Evolutionary conservation across 2,888 invertebrate species (phyloP), one percentile per base, ranked within the genome.

Genomic region (Eudasyphora cyanicolor): DNA sequence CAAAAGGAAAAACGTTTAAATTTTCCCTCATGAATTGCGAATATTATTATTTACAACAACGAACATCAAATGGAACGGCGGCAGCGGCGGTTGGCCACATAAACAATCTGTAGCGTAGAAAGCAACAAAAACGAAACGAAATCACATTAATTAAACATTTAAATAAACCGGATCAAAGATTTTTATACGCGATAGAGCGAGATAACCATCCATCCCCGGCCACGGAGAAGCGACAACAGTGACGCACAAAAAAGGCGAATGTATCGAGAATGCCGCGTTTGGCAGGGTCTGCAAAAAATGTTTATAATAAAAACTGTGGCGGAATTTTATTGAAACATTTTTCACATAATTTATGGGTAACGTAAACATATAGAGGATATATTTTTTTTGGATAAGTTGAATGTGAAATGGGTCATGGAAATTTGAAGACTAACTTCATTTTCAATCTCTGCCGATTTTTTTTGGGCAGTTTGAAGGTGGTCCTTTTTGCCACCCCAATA

Each of bases 121-220:
- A 17, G 29, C 24, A 42, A 17, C 10, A 35, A 27, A 12, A 32
- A n/a, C 14, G 21, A 35, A 49, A 21, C 64, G 17, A 67, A 38
- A 42, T 42, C n/a, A n/a, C n/a, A 69, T 38, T 42, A 69, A 77
- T 60, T 60, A 60, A 70, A 70, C 29, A 57, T 76, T 70, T 60
- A 60, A 60, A 70, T 60, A 21, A 42, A 60, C 69, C 45, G 70
- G 69, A 69, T 70, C 42, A n/a, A 69, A 5, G 69, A 69, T 27
- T 42, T 38, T 67, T 67, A 67, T 62, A 24, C 14, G 35, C 6
- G 21, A 17, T 27, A 51, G 69, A 80, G 70, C 32, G 32, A 8
- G n/a, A 8, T 45, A 45, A 10, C 12, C 45, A 12, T 75, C 75
- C 70, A 76, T 75, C 75, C 70, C 69, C 70, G 80, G 8, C 32